Percentiles rank a stretch among this genome's conserved stretches.
Conservation (phyloP, 2,888 invertebrate genomes). For the Cyrtodaria siliqua region DNA sequence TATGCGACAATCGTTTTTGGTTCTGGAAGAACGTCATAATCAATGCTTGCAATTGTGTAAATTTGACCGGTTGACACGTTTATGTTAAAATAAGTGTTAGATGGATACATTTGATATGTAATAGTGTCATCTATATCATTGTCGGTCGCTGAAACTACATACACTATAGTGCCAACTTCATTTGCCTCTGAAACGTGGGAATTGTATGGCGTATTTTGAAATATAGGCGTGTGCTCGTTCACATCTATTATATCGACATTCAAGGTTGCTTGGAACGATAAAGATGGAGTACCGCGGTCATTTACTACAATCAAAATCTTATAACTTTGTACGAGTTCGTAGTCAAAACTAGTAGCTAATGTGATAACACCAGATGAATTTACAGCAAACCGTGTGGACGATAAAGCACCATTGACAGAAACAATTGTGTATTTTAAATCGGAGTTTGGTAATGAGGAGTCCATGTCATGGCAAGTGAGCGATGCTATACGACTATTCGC, state of each 20-base stretch:
- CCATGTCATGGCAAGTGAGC: constrained; percentile 69
- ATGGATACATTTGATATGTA: constrained; percentile 28
- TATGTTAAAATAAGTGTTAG: constrained; percentile 58
- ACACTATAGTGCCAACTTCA: constrained; percentile 58
- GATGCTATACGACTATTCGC: constrained; percentile 55
- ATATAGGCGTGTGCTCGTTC: constrained; percentile 70
- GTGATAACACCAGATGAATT: constrained; percentile 62
- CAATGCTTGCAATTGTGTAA: constrained; percentile 47
- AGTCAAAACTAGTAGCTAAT: constrained; percentile 46
- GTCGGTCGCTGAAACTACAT: constrained; percentile 64
- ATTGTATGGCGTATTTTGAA: constrained; percentile 48
- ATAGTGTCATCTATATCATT: constrained; percentile 61
- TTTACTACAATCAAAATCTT: constrained; percentile 36
- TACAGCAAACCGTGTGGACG: constrained; percentile 59
- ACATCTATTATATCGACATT: constrained; percentile 57
- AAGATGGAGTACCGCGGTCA: constrained; percentile 37
- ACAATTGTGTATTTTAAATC: constrained; percentile 62
- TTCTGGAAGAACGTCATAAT: constrained; percentile 68
- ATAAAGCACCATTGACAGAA: constrained; percentile 56
- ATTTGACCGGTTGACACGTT: constrained; percentile 63
- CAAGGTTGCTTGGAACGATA: constrained; percentile 42
- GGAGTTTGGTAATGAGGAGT: constrained; percentile 64
- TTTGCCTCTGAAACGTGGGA: constrained; percentile 61
- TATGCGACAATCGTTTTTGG: constrained; percentile 57
- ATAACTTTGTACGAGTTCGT: constrained; percentile 35